Evolutionary conservation across 2,113 vertebrate species (phyloP).

Genomic region (Forbesichthys agassizii): DNA sequence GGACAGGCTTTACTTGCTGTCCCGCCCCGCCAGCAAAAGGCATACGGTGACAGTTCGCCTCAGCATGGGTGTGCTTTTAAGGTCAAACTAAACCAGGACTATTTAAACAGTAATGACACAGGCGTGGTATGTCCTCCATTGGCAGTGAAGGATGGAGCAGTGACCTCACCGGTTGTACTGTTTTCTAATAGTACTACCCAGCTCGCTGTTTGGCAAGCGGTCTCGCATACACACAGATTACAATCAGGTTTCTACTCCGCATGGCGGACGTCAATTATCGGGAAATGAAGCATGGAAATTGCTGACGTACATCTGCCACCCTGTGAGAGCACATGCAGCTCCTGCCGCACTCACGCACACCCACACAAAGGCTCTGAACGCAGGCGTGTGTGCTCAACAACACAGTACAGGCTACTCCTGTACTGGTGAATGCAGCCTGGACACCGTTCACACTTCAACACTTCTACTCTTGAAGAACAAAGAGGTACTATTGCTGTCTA

Average conservation of each 20-base stretch:
- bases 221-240: slow-evolving; percentile 34
- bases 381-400: neutral
- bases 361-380: neutral
- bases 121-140: slow-evolving; percentile 5
- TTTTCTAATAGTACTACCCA: slow-evolving; percentile 34
- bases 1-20: neutral
- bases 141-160: slow-evolving; percentile 47
- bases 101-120: slow-evolving; percentile 23
- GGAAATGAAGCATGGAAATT: slow-evolving; percentile 59
- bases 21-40: slow-evolving; percentile 26
- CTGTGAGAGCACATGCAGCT: slow-evolving; percentile 22
- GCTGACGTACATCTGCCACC: slow-evolving; percentile 29
- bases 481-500: too few species aligned
- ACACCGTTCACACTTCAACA: too few species aligned
- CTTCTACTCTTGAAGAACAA: too few species aligned
- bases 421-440: too few species aligned
- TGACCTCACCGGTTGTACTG: slow-evolving; percentile 48
- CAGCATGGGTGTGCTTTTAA: slow-evolving; percentile 17
- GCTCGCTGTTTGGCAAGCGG: slow-evolving; percentile 1
- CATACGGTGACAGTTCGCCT: slow-evolving; percentile 27
- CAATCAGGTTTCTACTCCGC: slow-evolving; percentile 44
- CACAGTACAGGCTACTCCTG: neutral
- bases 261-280: slow-evolving; percentile 55
- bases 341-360: neutral
- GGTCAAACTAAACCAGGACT: slow-evolving; percentile 27